These are phyloP conservation scores for Eurystomus glaucurus DNA, from an alignment of 2,797 vertebrate species.

Conservation along the genomic window DNA sequence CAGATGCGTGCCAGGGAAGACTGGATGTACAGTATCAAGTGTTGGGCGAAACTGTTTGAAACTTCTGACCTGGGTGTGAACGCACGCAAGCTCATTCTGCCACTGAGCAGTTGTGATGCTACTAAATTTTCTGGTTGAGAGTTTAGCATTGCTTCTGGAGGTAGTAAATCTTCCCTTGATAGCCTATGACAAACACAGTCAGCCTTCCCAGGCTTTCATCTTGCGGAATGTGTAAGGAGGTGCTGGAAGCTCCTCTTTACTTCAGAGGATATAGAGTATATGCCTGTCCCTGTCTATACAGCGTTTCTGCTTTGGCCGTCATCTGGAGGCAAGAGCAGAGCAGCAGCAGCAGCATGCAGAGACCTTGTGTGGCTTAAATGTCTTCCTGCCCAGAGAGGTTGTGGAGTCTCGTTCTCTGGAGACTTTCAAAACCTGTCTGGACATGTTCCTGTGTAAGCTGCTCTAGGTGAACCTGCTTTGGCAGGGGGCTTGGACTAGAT, in stretches of 20 bases:
- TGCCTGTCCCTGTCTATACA: neutral
- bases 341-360: neutral
- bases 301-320: neutral
- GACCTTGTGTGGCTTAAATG: neutral
- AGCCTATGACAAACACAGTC: neutral
- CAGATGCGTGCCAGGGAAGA: neutral
- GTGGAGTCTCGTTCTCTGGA: too few species aligned
- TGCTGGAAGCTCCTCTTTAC: neutral
- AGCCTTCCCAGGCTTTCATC: neutral
- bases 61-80: fast-evolving
- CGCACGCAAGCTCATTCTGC: neutral
- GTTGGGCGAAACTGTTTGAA: neutral
- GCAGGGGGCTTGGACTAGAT: too few species aligned
- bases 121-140: neutral
- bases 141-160: neutral
- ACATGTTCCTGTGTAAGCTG: too few species aligned
- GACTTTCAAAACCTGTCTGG: too few species aligned
- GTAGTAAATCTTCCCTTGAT: neutral
- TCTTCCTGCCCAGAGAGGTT: neutral
- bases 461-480: too few species aligned
- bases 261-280: fast-evolving
- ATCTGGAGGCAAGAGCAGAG: neutral
- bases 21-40: fast-evolving
- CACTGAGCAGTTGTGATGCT: neutral
- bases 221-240: neutral